phyloP scores from a whole-genome alignment of 2,797 vertebrate species.

The Chelon labrosus region DNA sequence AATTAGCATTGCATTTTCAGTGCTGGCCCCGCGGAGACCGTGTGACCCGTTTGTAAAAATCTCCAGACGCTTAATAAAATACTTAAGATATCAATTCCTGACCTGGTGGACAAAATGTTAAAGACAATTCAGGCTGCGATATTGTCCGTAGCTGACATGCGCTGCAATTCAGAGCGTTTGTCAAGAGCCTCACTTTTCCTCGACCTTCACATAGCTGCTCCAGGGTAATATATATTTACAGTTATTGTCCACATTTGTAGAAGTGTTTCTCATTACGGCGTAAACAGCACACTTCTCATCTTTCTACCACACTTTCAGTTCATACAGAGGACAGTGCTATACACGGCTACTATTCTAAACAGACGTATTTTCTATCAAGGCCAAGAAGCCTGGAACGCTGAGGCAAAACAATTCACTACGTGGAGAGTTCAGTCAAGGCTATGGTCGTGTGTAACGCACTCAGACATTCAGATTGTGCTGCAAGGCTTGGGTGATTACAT shows the following conservation, averaged over 20 bases:
- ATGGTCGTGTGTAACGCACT: constrained; percentile 5
- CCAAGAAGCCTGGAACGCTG: constrained; percentile 45
- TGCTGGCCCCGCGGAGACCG: constrained; percentile 37
- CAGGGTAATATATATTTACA: constrained; percentile 48
- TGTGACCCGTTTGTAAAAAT: constrained; percentile 66
- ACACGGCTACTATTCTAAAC: constrained; percentile 40
- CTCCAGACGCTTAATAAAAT: constrained; percentile 58
- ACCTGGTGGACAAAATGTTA: constrained; percentile 5
- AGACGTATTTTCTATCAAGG: constrained; percentile 63
- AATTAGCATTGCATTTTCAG: constrained; percentile 75
- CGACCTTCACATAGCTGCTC: constrained; percentile 45
- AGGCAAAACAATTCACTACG: constrained; percentile 54
- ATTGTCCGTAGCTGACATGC: not conserved
- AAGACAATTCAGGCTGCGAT: constrained; percentile 25
- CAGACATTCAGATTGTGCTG: constrained; percentile 40
- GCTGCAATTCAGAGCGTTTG: constrained; percentile 30
- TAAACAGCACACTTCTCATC: constrained; percentile 27
- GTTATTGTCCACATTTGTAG: constrained; percentile 45
- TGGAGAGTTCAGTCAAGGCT: constrained; percentile 53
- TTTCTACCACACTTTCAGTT: constrained; percentile 27
- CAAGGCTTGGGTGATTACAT: constrained; percentile 37
- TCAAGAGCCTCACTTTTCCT: constrained; percentile 31
- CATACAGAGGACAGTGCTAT: constrained; percentile 28
- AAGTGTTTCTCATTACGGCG: constrained; percentile 41
- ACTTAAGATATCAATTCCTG: constrained; percentile 40